Conservation (phyloP, 2,888 invertebrate species). For the Xanthia togata region DNA sequence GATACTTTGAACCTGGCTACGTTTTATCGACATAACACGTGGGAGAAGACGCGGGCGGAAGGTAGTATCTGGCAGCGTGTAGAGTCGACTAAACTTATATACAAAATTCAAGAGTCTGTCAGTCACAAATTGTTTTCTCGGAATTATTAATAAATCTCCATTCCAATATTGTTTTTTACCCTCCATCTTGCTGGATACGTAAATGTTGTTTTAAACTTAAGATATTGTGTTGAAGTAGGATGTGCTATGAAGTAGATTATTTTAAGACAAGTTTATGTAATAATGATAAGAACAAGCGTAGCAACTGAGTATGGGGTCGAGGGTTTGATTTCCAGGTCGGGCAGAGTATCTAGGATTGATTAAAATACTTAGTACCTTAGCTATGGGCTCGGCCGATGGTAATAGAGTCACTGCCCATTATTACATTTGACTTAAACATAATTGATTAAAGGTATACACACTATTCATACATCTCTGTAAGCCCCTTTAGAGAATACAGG, state of each 20-base stretch:
- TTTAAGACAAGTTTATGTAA: not conserved
- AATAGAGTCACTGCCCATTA: no score
- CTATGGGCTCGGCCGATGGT: no score
- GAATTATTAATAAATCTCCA: slow-evolving; percentile 55
- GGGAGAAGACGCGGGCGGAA: no score
- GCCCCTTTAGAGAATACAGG: not conserved
- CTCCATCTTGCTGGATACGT: slow-evolving; percentile 15
- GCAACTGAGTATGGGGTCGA: not conserved
- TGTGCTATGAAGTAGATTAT: not conserved
- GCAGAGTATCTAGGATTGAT: no score
- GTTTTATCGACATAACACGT: no score
- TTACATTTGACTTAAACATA: not conserved
- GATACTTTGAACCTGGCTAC: no score
- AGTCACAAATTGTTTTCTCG: slow-evolving; percentile 52
- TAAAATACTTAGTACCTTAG: no score
- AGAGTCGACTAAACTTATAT: slow-evolving; percentile 29
- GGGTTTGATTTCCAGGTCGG: no score
- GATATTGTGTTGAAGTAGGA: slow-evolving; percentile 13
- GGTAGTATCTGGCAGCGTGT: slow-evolving; percentile 21
- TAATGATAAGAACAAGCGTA: not conserved
- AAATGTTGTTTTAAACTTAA: slow-evolving; percentile 17
- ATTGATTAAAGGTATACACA: not conserved
- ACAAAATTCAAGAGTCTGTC: slow-evolving; percentile 57
- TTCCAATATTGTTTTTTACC: slow-evolving; percentile 47
- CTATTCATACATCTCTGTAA: not conserved